Conservation (phyloP, 1,140 invertebrate genomes). For the Tetragonula clypearis region DNA sequence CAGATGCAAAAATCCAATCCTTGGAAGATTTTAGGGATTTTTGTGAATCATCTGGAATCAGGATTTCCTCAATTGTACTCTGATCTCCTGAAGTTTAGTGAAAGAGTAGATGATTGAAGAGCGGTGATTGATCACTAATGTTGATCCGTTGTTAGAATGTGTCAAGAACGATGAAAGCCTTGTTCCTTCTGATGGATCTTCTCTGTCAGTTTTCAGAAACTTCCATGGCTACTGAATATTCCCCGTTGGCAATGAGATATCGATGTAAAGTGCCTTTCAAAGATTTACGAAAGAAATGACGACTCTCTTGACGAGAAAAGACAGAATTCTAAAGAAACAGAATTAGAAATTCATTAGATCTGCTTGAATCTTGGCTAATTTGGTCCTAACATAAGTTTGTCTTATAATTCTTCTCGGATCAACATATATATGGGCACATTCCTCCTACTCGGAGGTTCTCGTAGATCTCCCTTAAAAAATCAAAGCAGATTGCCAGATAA, state of each 20-base stretch:
- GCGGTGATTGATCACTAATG: not conserved
- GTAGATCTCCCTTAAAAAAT: not conserved
- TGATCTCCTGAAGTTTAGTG: too few species aligned
- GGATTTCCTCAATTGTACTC: too few species aligned
- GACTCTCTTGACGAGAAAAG: too few species aligned
- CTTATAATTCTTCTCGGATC: not conserved
- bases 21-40: not conserved
- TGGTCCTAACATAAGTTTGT: not conserved
- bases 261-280: not conserved
- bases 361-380: not conserved
- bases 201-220: too few species aligned
- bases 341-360: not conserved
- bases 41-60: not conserved
- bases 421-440: not conserved
- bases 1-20: not conserved
- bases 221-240: not conserved
- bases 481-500: not conserved
- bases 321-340: too few species aligned
- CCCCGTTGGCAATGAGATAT: not conserved
- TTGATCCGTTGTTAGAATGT: not conserved
- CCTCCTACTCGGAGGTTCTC: too few species aligned
- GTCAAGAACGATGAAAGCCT: not conserved
- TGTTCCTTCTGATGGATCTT: not conserved
- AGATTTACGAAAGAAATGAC: too few species aligned
- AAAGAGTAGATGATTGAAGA: not conserved